Base-by-base conservation (phyloP, 1,140 invertebrate species). In the Reticulitermes speratus region DNA sequence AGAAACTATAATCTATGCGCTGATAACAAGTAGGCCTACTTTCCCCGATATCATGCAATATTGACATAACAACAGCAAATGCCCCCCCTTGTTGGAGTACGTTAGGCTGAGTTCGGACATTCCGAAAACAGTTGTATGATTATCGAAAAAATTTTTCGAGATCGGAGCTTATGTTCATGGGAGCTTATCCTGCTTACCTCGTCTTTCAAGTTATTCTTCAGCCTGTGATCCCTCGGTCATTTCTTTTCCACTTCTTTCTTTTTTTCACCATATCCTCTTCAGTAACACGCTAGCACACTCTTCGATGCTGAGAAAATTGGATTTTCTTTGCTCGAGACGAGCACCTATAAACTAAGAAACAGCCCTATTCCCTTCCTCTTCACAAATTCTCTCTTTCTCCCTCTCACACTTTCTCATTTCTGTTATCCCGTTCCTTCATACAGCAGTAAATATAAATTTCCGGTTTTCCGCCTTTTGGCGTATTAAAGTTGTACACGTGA, bases 221-320 rank as follows among this genome's bases (percentile, higher is more conserved):
- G 25, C 8, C 65, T n/a, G 65, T 75, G 65, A 65, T 75, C 65
- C 65, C 65, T 30, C 11, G 65, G 25, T 75, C 25, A 75, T 75
- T 75, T 75, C 65, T 75, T 75, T 75, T 75, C 25, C 52, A 55
- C 52, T 55, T 19, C 19, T 55, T 55, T 55, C 19, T 55, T 55
- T 75, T 16, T 75, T 75, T 14, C 7, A 14, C 25, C 25, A 16
- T 75, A 19, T 30, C 65, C 25, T 75, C 65, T 75, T 30, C 65
- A n/a, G 25, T 9, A 75, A 75, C 65, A 30, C 25, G 65, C 65
- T 75, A 8, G 65, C 65, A 75, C 65, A 75, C 65, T 25, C 59
- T 65, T 65, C 59, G n/a, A 30, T 75, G 65, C 65, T n/a, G 65
- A 75, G 65, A 75, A 75, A 75, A 75, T 75, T 75, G 65, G 65